A percentile compares a stretch with the other conserved stretches of the same genome.
Evolutionary conservation across 2,113 vertebrate species (phyloP).

Genomic region (Catharus bicknelli): DNA sequence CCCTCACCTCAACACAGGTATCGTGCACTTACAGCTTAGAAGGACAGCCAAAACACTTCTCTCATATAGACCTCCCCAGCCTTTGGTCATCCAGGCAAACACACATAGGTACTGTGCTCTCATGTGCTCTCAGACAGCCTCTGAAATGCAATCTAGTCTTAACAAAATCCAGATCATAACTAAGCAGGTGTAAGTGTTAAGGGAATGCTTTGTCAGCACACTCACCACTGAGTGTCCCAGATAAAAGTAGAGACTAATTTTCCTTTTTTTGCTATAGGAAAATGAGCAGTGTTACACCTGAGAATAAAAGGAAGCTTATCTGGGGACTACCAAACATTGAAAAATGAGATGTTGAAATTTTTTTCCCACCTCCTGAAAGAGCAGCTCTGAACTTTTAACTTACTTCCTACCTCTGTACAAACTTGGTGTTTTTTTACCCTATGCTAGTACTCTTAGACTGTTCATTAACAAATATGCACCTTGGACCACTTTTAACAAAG

Average conservation of each 20-base stretch:
- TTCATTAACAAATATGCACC: background rate
- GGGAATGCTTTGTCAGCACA: background rate
- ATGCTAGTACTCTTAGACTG: background rate
- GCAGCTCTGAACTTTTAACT: slow-evolving; percentile 26
- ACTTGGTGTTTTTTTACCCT: background rate
- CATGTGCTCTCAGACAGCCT: background rate
- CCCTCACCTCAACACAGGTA: background rate
- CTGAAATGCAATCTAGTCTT: background rate
- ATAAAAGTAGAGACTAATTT: background rate
- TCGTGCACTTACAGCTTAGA: background rate
- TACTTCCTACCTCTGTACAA: background rate
- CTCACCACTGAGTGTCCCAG: background rate
- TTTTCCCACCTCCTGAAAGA: background rate
- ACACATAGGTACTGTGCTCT: accelerated
- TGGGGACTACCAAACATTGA: background rate
- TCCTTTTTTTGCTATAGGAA: background rate
- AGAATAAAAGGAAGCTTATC: background rate
- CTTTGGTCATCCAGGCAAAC: background rate
- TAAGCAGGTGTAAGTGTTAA: background rate
- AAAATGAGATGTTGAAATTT: background rate
- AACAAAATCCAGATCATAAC: slow-evolving; percentile 12
- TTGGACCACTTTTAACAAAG: background rate
- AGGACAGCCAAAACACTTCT: background rate
- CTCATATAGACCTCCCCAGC: accelerated
- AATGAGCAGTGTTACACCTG: background rate